phyloP scores from a whole-genome alignment of 2,113 vertebrate genomes.

The Mirza zaza region DNA sequence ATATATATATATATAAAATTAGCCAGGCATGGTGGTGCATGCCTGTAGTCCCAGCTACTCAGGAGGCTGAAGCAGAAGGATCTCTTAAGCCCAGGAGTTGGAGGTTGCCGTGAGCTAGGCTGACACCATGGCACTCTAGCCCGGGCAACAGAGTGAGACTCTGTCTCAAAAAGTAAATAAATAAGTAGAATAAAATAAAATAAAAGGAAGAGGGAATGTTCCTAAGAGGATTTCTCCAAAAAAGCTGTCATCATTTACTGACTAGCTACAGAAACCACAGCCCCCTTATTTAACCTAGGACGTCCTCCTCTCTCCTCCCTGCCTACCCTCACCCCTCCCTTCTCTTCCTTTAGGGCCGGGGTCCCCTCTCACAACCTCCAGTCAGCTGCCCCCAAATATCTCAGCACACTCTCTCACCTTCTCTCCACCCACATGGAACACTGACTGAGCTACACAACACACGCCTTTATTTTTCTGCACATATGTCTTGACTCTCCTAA shows the following conservation, averaged over 20 bases:
- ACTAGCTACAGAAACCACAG: neutral
- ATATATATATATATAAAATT: too few species aligned
- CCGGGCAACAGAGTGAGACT: too few species aligned
- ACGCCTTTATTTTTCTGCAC: neutral
- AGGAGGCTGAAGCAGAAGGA: too few species aligned
- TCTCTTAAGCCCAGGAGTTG: too few species aligned
- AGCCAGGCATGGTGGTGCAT: too few species aligned
- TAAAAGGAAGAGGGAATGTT: neutral
- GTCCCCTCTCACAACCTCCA: neutral
- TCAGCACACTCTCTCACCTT: neutral
- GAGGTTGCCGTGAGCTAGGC: too few species aligned
- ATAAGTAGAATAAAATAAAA: too few species aligned
- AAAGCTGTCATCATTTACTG: neutral
- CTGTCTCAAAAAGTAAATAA: too few species aligned
- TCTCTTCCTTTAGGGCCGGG: neutral
- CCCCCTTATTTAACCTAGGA: neutral
- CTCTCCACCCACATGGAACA: neutral
- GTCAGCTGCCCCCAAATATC: neutral
- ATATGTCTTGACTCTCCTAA: rapidly evolving
- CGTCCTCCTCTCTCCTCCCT: neutral
- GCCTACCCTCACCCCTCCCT: too few species aligned
- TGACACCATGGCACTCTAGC: too few species aligned
- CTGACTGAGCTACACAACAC: rapidly evolving
- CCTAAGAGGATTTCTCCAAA: neutral
- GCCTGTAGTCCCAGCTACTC: too few species aligned